These are phyloP conservation scores for Ciconia stormi DNA, from an alignment of 2,113 vertebrate genomes.

Conservation along the genomic window DNA sequence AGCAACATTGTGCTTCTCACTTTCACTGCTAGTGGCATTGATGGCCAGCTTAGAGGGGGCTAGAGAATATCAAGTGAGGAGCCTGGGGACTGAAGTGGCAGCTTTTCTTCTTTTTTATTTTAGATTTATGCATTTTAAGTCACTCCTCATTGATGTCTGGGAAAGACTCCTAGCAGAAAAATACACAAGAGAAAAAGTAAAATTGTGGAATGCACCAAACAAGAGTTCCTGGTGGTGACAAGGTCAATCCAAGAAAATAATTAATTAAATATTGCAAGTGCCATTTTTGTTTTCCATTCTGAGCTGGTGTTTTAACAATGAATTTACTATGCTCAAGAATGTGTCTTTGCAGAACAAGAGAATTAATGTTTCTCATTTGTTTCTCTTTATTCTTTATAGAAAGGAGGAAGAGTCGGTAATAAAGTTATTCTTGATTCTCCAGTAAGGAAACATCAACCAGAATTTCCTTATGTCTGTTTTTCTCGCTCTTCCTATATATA, in stretches of 20 bases:
- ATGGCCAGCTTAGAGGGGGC: not conserved
- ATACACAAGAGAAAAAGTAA: not conserved
- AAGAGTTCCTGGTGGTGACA: not conserved
- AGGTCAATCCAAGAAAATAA: not conserved
- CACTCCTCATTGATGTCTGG: not conserved
- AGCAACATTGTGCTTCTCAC: not conserved
- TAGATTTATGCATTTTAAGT: conserved; percentile 18
- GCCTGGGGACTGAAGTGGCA: not conserved
- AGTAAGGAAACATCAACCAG: not conserved
- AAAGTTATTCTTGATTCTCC: not conserved
- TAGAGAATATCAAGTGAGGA: conserved; percentile 15
- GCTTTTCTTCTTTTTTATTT: not conserved
- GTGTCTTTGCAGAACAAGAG: not conserved
- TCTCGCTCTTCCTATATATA: not conserved
- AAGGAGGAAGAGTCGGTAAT: not conserved
- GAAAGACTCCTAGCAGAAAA: not conserved
- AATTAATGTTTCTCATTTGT: not conserved
- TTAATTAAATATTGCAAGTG: not conserved
- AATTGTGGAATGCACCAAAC: not conserved
- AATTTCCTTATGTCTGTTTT: not conserved
- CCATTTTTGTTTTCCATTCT: not conserved
- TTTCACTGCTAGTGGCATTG: conserved; percentile 42
- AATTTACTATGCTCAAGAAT: not conserved
- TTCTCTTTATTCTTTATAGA: not conserved
- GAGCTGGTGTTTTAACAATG: not conserved